Evolutionary conservation across 1,140 invertebrate genomes (phyloP), one percentile per base, ranked within the genome.

Genomic region (Nephotettix cincticeps): DNA sequence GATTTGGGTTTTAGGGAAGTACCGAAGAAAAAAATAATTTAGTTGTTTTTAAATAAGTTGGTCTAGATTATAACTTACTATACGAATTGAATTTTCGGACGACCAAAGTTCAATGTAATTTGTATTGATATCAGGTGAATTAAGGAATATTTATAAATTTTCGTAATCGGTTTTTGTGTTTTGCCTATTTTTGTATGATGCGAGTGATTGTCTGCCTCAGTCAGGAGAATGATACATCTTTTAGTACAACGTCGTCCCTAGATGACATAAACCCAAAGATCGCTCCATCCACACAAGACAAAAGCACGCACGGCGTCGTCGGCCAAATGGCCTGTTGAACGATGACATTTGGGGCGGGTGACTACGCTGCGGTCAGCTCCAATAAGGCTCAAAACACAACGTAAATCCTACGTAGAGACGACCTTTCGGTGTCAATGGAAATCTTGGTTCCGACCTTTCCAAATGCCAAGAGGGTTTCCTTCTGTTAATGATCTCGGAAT

Each of bases 381-480:
- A 61, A 61, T 61, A 61, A 61, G 56, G 56, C 21, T 28, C 56
- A 61, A 61, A 61, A 61, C 56, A 61, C 28, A 61, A 61, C 56
- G 56, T 61, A 61, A 61, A 61, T 61, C 56, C 56, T 3, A 65
- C 29, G 30, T 65, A 36, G 63, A 43, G 29, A n/a, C 63, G 63
- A 65, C 63, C 63, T 65, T 65, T 65, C 63, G 36, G 30, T 65
- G 63, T 65, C 63, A 65, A 65, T 65, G 63, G 63, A 36, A 25
- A 40, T 40, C 56, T 61, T 61, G 28, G n/a, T 13, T 17, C 29
- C 36, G 63, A 65, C 63, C 63, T 65, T 65, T 65, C n/a, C 63
- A 65, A 65, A 65, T 65, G 63, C 63, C 63, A 65, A 65, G 63
- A 40, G 36, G 63, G 63, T 65, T 40, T 65, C 29, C 36, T 32